Percentiles rank a stretch among this genome's conserved stretches.
phyloP scores from a whole-genome alignment of 2,888 invertebrate genomes.

The Hyppa rectilinea region DNA sequence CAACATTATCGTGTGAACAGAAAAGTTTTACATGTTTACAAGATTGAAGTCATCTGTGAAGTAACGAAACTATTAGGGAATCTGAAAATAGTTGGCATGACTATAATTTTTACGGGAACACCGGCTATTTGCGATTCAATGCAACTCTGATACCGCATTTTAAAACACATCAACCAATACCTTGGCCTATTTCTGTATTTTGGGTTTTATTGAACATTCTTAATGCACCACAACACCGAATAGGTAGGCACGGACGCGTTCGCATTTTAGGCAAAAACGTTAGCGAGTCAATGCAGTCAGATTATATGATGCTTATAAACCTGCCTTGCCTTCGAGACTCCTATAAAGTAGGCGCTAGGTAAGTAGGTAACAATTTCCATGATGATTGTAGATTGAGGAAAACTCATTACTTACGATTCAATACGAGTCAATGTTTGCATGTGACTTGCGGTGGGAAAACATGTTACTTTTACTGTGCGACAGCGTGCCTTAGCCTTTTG shows the following conservation, averaged over 20 bases:
- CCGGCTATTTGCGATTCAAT: constrained; percentile 28
- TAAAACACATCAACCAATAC: constrained; percentile 19
- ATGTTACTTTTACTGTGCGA: background rate
- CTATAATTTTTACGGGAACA: constrained; percentile 20
- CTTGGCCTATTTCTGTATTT: constrained; percentile 15
- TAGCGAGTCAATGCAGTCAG: background rate
- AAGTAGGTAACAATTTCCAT: constrained; percentile 37
- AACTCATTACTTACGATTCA: constrained; percentile 33
- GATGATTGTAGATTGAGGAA: constrained; percentile 46
- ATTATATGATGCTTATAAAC: constrained; percentile 1
- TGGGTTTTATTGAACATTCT: background rate
- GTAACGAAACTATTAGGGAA: constrained; percentile 18
- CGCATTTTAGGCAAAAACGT: background rate
- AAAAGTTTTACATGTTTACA: constrained; percentile 51
- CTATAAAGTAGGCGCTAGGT: background rate
- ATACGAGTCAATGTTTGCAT: constrained; percentile 11
- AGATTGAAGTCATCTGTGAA: constrained; percentile 29
- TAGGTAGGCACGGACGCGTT: background rate
- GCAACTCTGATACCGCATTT: constrained; percentile 4
- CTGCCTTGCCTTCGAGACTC: constrained; percentile 2
- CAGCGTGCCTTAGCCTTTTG: background rate
- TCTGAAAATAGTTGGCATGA: constrained; percentile 36
- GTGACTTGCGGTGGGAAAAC: constrained; percentile 2
- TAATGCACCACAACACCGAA: background rate
- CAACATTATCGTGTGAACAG: constrained; percentile 70